phyloP scores from a whole-genome alignment of 64 coral and sea anemone species.

The Acropora tenuis region DNA sequence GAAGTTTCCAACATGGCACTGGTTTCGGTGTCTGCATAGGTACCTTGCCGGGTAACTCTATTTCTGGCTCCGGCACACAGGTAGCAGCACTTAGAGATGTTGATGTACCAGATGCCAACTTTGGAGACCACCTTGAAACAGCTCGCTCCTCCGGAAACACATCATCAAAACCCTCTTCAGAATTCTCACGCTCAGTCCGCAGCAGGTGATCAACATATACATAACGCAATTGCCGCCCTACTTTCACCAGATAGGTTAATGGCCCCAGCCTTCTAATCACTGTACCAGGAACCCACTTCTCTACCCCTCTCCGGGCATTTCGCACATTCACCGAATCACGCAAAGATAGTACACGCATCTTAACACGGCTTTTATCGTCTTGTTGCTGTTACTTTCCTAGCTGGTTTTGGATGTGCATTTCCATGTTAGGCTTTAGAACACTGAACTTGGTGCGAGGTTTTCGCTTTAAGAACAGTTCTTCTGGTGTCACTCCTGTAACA shows the following conservation, averaged over 20 bases:
- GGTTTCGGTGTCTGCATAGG: slow-evolving; percentile 3
- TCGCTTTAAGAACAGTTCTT: slow-evolving; percentile 58
- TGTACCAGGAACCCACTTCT: slow-evolving; percentile 34
- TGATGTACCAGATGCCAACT: neutral
- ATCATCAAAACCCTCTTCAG: neutral
- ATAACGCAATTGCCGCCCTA: slow-evolving; percentile 42
- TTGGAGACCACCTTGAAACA: neutral
- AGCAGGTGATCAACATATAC: slow-evolving; percentile 57
- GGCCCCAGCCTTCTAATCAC: slow-evolving; percentile 33
- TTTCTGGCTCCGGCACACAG: neutral
- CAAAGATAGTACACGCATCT: slow-evolving; percentile 27
- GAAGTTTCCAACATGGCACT: neutral
- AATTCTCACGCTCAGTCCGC: neutral
- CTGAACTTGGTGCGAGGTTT: slow-evolving; percentile 30
- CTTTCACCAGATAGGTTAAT: slow-evolving; percentile 49
- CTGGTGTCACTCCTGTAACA: slow-evolving; percentile 32
- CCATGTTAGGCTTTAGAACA: slow-evolving; percentile 12
- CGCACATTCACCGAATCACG: slow-evolving; percentile 39
- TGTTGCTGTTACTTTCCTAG: slow-evolving; percentile 36
- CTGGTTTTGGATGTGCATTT: neutral
- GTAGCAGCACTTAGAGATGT: neutral
- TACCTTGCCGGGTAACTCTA: neutral
- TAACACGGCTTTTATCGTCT: slow-evolving; percentile 4
- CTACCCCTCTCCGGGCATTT: slow-evolving; percentile 18
- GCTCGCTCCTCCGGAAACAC: neutral